Conservation (phyloP, 2,113 vertebrate species). For the Hemiprocne comata region DNA sequence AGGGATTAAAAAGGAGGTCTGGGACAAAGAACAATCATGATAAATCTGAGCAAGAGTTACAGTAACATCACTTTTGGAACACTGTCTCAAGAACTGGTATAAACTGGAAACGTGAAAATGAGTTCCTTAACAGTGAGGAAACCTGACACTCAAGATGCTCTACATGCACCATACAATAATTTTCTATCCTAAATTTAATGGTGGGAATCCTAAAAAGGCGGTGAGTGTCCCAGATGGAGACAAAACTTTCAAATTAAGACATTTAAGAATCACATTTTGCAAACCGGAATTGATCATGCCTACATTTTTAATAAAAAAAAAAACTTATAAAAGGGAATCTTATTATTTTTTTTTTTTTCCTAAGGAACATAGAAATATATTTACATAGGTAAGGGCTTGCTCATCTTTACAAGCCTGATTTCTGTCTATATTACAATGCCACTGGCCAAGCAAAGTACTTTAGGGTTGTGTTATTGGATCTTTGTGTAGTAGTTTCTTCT, state of each 20-base stretch:
- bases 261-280: not conserved
- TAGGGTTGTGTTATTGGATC: not conserved
- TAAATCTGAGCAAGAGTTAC: not conserved
- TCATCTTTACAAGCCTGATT: not conserved
- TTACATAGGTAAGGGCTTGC: not conserved
- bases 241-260: not conserved
- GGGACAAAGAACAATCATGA: not conserved
- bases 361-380: not conserved
- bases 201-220: not conserved
- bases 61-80: not conserved
- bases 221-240: not conserved
- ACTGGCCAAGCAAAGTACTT: not conserved
- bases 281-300: not conserved
- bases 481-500: not conserved
- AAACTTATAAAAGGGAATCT: not conserved
- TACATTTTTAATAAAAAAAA: not conserved
- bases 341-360: not conserved
- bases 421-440: not conserved
- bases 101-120: not conserved
- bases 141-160: not conserved
- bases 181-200: not conserved
- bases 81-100: not conserved
- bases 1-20: not conserved
- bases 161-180: not conserved
- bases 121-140: not conserved